phyloP scores from a whole-genome alignment of 2,797 vertebrate species.

The Gadopsis bispinosus region DNA sequence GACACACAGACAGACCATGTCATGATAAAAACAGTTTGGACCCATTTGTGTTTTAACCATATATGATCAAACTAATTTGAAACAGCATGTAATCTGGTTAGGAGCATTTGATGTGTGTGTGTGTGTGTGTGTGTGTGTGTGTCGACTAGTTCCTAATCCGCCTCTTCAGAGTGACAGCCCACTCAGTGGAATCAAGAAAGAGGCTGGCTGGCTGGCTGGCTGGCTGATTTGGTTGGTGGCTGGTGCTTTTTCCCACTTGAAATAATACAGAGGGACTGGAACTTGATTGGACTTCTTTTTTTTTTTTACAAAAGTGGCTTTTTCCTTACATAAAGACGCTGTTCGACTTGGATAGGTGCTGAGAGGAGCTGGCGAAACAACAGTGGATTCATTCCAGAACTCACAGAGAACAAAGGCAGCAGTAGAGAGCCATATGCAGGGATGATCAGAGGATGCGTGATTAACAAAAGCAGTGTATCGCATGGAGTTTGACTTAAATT shows the following conservation, averaged over 20 bases:
- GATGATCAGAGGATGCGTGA: slow-evolving; percentile 6
- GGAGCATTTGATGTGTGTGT: slow-evolving; percentile 28
- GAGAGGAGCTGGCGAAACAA: slow-evolving; percentile 16
- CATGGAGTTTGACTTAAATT: background rate
- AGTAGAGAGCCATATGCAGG: background rate
- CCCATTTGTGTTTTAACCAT: slow-evolving; percentile 34
- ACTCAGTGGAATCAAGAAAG: slow-evolving; percentile 50
- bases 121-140: slow-evolving; percentile 27
- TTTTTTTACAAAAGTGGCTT: too few species aligned
- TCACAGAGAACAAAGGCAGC: background rate
- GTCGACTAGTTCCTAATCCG: slow-evolving; percentile 60
- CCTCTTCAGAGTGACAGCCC: slow-evolving; percentile 65
- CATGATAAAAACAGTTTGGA: slow-evolving; percentile 26
- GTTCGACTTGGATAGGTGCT: slow-evolving; percentile 30
- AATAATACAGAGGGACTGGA: slow-evolving; percentile 31
- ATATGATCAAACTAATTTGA: slow-evolving; percentile 6
- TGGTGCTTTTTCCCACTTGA: slow-evolving; percentile 38
- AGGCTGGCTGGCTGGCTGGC: slow-evolving; percentile 44
- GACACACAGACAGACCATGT: slow-evolving; percentile 21
- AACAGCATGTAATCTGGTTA: slow-evolving; percentile 34
- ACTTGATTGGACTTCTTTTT: slow-evolving; percentile 24
- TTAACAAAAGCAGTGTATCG: slow-evolving; percentile 1
- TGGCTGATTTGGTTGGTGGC: slow-evolving; percentile 40
- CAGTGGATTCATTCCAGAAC: slow-evolving; percentile 1
- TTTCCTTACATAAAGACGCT: slow-evolving; percentile 17